Evolutionary conservation across 2,888 invertebrate genomes (phyloP).

Genomic region (Noctua pronuba): DNA sequence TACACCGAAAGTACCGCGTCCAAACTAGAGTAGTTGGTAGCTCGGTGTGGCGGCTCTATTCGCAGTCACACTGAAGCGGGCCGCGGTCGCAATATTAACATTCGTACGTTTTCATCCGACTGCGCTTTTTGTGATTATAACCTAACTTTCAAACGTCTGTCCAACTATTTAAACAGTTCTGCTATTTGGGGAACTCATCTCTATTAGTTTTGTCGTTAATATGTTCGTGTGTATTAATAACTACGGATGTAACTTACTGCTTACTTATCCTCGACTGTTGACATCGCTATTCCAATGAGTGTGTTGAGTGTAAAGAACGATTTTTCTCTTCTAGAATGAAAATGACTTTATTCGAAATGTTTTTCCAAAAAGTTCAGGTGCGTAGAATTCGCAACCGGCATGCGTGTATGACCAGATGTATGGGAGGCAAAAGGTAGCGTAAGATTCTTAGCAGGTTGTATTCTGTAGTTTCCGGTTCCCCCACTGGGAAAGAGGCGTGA

Average conservation of each 20-base stretch:
- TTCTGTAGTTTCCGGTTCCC: background rate
- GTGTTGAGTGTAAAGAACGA: background rate
- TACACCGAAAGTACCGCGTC: background rate
- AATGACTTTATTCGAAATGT: background rate
- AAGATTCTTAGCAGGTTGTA: background rate
- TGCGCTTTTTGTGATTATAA: conserved; percentile 78
- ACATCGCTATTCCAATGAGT: background rate
- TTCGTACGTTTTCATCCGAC: conserved; percentile 81
- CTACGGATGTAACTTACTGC: background rate
- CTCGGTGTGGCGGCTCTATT: conserved; percentile 67
- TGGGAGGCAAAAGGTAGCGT: background rate
- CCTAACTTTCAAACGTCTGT: conserved; percentile 75
- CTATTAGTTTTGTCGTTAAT: background rate
- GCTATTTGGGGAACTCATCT: background rate
- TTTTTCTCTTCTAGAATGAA: background rate
- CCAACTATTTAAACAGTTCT: conserved; percentile 49
- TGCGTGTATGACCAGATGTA: background rate
- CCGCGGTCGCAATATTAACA: conserved; percentile 87
- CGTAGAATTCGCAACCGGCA: background rate
- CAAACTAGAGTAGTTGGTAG: background rate
- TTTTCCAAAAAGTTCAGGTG: background rate
- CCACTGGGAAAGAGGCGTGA: background rate
- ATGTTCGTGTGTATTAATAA: background rate
- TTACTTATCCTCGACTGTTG: background rate
- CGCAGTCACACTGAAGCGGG: conserved; percentile 81